Evolutionary conservation across 2,888 invertebrate genomes (phyloP), one percentile per base, ranked within the genome.

Genomic region (Pyrrhia umbra): DNA sequence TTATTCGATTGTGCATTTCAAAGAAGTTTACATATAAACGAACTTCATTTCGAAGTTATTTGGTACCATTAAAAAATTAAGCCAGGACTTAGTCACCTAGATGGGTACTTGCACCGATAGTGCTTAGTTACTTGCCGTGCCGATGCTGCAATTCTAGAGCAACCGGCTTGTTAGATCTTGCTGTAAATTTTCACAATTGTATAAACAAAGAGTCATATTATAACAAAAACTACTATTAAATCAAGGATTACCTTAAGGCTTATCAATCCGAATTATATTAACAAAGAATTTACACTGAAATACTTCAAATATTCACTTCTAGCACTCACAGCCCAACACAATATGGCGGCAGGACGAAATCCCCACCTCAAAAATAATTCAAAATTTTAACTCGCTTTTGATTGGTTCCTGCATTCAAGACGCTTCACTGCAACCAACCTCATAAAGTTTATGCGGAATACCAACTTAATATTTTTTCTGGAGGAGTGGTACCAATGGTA

Each of bases 291-390:
- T 88, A 90, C 94, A 95, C 94, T 85, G 85, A 84, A 89, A 88
- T 80, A 84, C 58, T 83, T 83, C 84, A 89, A 88, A 86, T 68
- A 85, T 88, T 92, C 94, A 94, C 94, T 92, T 89, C 81, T 83
- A 92, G 92, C 92, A 94, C 93, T 89, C 92, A 93, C 92, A 92
- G 94, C 92, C 86, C 88, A 89, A 91, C 92, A 94, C 94, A 95
- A 94, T 95, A 95, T 94, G 94, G 94, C 94, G 94, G 93, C 92
- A 89, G 90, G 88, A 88, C 84, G 80, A 90, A 89, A 92, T 92
- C 94, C 92, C 94, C 94, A 91, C 94, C 92, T 91, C 86, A 85
- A 91, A 77, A 90, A 86, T 87, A 90, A 92, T 93, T 94, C 87
- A 92, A 95, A 94, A 92, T 88, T 91, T 85, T 58, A 61, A 87